These are phyloP conservation scores for Autographa pulchrina DNA, from an alignment of 2,888 invertebrate species.

Conservation along the genomic window DNA sequence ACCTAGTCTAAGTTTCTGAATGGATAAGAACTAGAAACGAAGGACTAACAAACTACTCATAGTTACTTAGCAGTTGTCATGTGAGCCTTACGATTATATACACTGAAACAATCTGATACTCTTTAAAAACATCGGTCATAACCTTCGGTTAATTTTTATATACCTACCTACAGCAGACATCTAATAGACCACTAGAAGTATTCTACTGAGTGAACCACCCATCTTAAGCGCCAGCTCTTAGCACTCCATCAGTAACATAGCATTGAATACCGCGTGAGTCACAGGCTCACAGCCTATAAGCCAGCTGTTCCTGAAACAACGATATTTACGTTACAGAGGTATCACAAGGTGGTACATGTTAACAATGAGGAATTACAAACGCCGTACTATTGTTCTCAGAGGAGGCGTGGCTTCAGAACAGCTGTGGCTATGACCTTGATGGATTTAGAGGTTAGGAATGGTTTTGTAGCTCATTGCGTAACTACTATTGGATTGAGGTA, in stretches of 20 bases:
- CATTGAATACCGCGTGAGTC: conserved; percentile 36
- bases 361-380: conserved; percentile 11
- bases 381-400: not conserved
- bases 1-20: not conserved
- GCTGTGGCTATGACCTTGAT: not conserved
- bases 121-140: too few relatives aligned
- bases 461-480: not conserved
- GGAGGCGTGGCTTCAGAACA: not conserved
- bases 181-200: too few relatives aligned
- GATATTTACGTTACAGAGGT: conserved; percentile 35
- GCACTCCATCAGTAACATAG: conserved; percentile 27
- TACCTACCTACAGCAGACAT: too few relatives aligned
- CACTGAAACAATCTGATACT: too few relatives aligned
- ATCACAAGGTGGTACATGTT: conserved; percentile 5
- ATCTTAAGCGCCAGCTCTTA: conserved; percentile 12
- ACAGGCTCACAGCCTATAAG: conserved; percentile 30
- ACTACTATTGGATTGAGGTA: not conserved
- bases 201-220: not conserved
- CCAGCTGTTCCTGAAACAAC: conserved; percentile 8
- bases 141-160: too few relatives aligned
- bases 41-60: not conserved
- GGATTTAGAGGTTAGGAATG: not conserved
- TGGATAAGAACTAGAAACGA: not conserved
- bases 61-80: not conserved
- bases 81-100: too few relatives aligned